Base-by-base conservation (phyloP, 2,113 vertebrate genomes). In the Lagopus muta region DNA sequence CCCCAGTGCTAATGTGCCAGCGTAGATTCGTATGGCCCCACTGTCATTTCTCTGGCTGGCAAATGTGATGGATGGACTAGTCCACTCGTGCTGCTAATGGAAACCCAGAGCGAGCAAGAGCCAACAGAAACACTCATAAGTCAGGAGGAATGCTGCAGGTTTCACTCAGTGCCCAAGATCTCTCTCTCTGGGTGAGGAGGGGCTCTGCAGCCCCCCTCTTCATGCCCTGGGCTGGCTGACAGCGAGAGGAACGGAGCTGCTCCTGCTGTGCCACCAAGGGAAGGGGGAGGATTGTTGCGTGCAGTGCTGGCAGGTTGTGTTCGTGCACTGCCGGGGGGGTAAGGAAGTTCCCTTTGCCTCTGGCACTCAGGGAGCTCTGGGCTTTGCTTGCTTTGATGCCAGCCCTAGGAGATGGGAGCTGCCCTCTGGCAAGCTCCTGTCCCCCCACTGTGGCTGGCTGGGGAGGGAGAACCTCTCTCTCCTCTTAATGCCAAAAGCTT, bases 371-470 rank as follows among this genome's bases (percentile, higher is more conserved):
- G 45, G 17, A 58, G 22, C 19, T 69, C 47, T 36, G 60, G 27
- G 18, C 28, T 76, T 48, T 81, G 32, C 64, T 76, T 69, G 32
- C 34, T 79, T 66, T 79, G 42, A 61, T 79, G 38, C 13, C n/a
- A 14, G 30, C 27, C 47, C 40, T 55, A 40, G n/a, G n/a, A 75
- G 47, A 55, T 7, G 28, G 75, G 66, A 79, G 36, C 15, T 27
- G 7, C 15, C 27, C 60, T 69, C 72, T 47, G 47, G 22, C 15
- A 28, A 45, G 8, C 34, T 42, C 14, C 48, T 13, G 12, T 42
- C 65, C 16, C 34, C 27, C 40, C 20, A 5, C 22, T 13, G n/a
- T 0, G 3, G 9, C 15, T n/a, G 47, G n/a, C 3, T 16, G 34
- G 34, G 15, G 36, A 38, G 36, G 21, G 34, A 24, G 34, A 10